Evolutionary conservation across 2,797 vertebrate genomes (phyloP).

Genomic region (Borostomias antarcticus): DNA sequence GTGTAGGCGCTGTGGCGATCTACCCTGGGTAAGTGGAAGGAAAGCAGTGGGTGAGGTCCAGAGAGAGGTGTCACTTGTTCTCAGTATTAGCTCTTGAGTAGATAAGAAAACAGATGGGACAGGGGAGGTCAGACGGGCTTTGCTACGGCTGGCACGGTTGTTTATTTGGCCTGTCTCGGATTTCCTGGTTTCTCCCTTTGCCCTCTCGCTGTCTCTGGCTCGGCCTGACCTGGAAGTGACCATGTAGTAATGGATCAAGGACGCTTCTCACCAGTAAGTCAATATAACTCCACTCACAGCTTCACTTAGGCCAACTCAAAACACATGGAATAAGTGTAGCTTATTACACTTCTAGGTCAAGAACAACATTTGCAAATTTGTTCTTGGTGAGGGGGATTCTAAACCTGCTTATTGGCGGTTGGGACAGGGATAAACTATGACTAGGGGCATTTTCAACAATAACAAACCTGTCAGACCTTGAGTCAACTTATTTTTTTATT

Average conservation of each 20-base stretch:
- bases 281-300: constrained; percentile 62
- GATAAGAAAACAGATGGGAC: constrained; percentile 81
- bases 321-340: constrained; percentile 73
- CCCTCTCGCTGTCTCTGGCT: constrained; percentile 55
- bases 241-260: constrained; percentile 73
- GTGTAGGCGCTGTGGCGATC: constrained; percentile 82
- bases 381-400: constrained; percentile 25
- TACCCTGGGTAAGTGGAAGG: constrained; percentile 72
- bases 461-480: constrained; percentile 47
- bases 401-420: constrained; percentile 5
- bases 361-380: constrained; percentile 71
- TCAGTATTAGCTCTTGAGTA: constrained; percentile 73
- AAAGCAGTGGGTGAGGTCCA: constrained; percentile 62
- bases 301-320: constrained; percentile 72
- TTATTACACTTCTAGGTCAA: constrained; percentile 63
- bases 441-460: constrained; percentile 38
- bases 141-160: constrained; percentile 74
- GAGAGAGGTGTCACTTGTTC: constrained; percentile 78
- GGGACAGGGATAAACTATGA: constrained; percentile 42
- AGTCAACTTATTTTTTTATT: constrained; percentile 9
- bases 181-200: constrained; percentile 70
- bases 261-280: constrained; percentile 73
- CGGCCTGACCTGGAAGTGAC: constrained; percentile 76
- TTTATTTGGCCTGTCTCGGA: constrained; percentile 82
- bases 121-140: constrained; percentile 75